Evolutionary conservation across 2,113 vertebrate genomes (phyloP), one percentile per base, ranked within the genome.

Genomic region (Notiomystis cincta): DNA sequence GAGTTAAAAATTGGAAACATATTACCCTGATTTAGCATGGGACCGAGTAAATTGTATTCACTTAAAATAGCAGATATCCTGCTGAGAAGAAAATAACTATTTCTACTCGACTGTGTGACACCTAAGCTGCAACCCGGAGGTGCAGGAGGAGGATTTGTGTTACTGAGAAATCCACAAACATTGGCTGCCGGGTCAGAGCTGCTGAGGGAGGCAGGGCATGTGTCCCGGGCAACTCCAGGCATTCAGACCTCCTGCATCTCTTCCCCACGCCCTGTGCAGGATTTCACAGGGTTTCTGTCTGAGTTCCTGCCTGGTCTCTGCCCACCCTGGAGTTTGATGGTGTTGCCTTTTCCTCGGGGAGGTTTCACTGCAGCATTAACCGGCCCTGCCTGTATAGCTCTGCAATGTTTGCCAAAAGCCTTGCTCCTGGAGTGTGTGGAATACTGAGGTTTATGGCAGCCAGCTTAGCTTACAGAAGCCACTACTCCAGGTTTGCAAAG

Each of bases 1-100:
- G 95, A 83, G 90, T 93, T 96, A 92, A 89, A 94, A 95, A 96
- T 96, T 96, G 90, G 92, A 92, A 97, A 92, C 33, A 1, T 93
- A 96, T 93, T 93, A 88, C 79, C 15, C 65, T 86, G 92, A 92
- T 96, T 94, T 89, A 95, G 69, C 93, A 51, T 84, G 94, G 77
- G 93, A 91, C 89, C 2, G 20, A 91, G 78, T 90, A 96, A 96
- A 95, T 95, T 95, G 89, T 93, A 37, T 95, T 95, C 87, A 62
- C 83, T 90, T 93, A 95, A 87, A 94, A 90, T 64, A 86, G 91
- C 67, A 69, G 64, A 57, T 82, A 53, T 3, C 95, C 95, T 81
- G 82, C 94, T 90, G 96, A 80, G 93, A 86, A 80, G 88, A 89
- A 97, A 97, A 95, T 82, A 94, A 90, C 38, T 76, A 56, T 95